Base-by-base conservation (phyloP, 2,113 vertebrate species). In the Lucifuga dentata region DNA sequence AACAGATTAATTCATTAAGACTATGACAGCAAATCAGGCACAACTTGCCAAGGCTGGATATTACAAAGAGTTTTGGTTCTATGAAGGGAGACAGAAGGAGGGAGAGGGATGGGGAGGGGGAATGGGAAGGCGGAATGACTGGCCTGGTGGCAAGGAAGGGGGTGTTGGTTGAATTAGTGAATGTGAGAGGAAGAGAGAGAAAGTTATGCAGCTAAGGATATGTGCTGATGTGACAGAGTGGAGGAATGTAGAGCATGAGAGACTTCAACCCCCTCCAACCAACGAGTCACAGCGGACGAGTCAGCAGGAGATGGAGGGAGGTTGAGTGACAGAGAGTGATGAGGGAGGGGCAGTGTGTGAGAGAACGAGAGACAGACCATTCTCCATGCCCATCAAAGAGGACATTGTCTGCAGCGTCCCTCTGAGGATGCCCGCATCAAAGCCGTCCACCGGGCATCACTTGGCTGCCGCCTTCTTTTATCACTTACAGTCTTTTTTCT, bases 1-100 rank as follows among this genome's bases (percentile, higher is more conserved):
- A 94, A 93, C 94, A 95, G 93, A 88, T 93, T 90, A 93, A 93
- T 95, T 95, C 92, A 95, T 95, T 95, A 95, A 93, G 86, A 91
- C 85, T 86, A 84, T 90, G 88, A 91, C 90, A 93, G 91, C 92
- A 90, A 92, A 92, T 91, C 71, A 80, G 85, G 89, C 9, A 68
- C 87, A 89, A 92, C 90, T 91, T 92, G 91, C 92, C 92, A 93
- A 92, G 84, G 88, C 90, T 89, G 90, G 81, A 88, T 86, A 89
- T 86, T 43, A 90, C 81, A 91, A 89, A 90, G 88, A 85, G 84
- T 86, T 90, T 91, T 90, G 90, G 85, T 91, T 88, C 80, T 89
- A 64, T 89, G 86, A 88, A 86, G 86, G 86, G 87, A 92, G 89
- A 88, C 89, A 77, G 87, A 87, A 78, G 66, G 79, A 87, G 84